Percentiles rank a stretch among this genome's conserved stretches.
These are phyloP conservation scores for Campoletis sonorensis DNA, from an alignment of 1,140 invertebrate genomes.

Conservation along the genomic window DNA sequence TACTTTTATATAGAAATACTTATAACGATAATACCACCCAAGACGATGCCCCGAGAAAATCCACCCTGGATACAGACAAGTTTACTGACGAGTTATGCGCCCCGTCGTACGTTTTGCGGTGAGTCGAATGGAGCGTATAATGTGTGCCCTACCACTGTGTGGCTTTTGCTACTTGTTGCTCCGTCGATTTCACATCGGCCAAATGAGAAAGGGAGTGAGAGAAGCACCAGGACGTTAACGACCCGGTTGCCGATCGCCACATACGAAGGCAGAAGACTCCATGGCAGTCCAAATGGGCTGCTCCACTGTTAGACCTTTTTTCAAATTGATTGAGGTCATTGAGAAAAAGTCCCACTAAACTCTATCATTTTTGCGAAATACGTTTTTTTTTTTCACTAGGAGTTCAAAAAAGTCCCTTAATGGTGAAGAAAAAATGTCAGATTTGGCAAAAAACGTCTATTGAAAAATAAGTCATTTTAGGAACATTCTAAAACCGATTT, in stretches of 20 bases:
- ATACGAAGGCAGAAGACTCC: too few species aligned
- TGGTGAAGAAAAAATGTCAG: too few species aligned
- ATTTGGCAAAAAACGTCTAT: too few species aligned
- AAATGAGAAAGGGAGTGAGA: slow-evolving; percentile 8
- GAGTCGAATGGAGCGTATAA: slow-evolving; percentile 19
- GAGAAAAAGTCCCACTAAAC: too few species aligned
- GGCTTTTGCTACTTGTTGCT: slow-evolving; percentile 28
- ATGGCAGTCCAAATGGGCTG: slow-evolving; percentile 1
- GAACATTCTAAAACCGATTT: too few species aligned
- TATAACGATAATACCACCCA: slow-evolving; percentile 44
- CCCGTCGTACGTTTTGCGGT: slow-evolving; percentile 39
- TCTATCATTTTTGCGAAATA: too few species aligned
- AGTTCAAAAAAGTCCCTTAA: too few species aligned
- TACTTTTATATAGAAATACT: not conserved
- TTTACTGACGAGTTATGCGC: slow-evolving; percentile 48
- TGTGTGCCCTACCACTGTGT: not conserved
- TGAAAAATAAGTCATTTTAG: too few species aligned
- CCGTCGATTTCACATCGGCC: slow-evolving; percentile 37
- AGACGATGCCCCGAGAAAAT: slow-evolving; percentile 14
- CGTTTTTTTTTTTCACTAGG: too few species aligned
- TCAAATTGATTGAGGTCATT: too few species aligned
- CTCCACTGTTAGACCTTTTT: too few species aligned
- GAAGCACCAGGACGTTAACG: slow-evolving; percentile 36
- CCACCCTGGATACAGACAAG: slow-evolving; percentile 38
- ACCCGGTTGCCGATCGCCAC: slow-evolving; percentile 33